Percentiles rank a stretch among this genome's conserved stretches.
phyloP scores from a whole-genome alignment of 2,888 invertebrate species.

The Clepsis dumicolana region DNA sequence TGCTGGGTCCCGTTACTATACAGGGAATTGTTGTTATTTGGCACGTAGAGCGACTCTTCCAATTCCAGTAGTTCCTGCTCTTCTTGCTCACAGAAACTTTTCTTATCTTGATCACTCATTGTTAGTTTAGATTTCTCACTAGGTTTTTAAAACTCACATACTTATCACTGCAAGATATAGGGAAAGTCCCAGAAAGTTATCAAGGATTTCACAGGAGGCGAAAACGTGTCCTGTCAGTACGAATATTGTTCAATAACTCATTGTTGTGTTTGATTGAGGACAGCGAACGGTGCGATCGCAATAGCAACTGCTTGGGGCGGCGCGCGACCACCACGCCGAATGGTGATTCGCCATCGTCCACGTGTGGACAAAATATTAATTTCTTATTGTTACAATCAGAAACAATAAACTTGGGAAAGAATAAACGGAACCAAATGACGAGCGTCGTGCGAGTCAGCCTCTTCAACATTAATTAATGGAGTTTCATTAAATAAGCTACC shows the following conservation, averaged over 20 bases:
- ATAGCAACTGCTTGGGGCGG: conserved; percentile 68
- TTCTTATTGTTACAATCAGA: conserved; percentile 51
- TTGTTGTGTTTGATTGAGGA: conserved; percentile 74
- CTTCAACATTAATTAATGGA: neutral
- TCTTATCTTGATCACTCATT: conserved; percentile 78
- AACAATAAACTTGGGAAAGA: neutral
- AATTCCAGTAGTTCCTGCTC: too few relatives aligned
- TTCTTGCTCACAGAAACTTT: conserved; percentile 70
- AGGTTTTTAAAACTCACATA: conserved; percentile 40
- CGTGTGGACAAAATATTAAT: conserved; percentile 79
- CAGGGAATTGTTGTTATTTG: conserved; percentile 79
- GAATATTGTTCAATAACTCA: conserved; percentile 73
- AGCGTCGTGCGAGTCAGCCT: neutral
- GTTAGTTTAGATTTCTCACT: conserved; percentile 39
- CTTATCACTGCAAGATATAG: conserved; percentile 49
- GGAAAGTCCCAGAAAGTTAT: conserved; percentile 5
- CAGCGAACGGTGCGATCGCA: conserved; percentile 79
- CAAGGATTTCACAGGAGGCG: conserved; percentile 43
- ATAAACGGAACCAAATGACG: neutral
- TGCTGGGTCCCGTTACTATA: conserved; percentile 86
- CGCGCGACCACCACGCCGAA: conserved; percentile 66
- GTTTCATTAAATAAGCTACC: neutral
- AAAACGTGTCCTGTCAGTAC: conserved; percentile 59
- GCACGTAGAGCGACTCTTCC: conserved; percentile 71
- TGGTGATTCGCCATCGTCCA: conserved; percentile 70